These are phyloP conservation scores for Drosophila eugracilis DNA, from an alignment of 1,140 invertebrate genomes.

Conservation along the genomic window DNA sequence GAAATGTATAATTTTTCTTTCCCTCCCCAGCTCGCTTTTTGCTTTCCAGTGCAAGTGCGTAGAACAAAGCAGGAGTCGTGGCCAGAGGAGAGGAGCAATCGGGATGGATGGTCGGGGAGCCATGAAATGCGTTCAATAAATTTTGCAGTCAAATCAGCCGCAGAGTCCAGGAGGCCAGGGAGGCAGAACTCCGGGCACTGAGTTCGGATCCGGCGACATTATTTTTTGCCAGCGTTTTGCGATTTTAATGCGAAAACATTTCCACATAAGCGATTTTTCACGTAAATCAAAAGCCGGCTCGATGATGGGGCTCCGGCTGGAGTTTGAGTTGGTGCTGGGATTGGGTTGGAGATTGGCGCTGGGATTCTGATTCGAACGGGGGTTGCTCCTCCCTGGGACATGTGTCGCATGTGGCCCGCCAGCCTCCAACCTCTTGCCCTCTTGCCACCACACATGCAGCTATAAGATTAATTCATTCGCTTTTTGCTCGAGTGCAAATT, in stretches of 20 bases:
- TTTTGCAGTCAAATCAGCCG: conserved; percentile 64
- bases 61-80: conserved; percentile 60
- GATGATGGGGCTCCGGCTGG: conserved; percentile 36
- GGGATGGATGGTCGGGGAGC: conserved; percentile 8
- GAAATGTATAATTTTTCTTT: conserved; percentile 51
- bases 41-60: conserved; percentile 53
- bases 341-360: neutral
- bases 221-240: conserved; percentile 39
- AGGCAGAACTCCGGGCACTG: conserved; percentile 7
- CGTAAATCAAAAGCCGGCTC: conserved; percentile 75
- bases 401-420: conserved; percentile 25
- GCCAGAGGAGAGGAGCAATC: too few species aligned
- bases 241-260: conserved; percentile 67
- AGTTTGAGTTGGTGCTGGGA: neutral
- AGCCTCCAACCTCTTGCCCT: too few species aligned
- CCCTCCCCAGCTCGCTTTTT: neutral
- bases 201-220: conserved; percentile 28
- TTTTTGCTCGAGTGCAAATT: conserved; percentile 80
- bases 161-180: conserved; percentile 23
- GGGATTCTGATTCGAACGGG: neutral
- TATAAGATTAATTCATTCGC: conserved; percentile 77
- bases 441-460: conserved; percentile 30
- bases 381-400: conserved; percentile 18
- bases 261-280: conserved; percentile 81
- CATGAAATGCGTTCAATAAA: conserved; percentile 73